Evolutionary conservation across 2,888 invertebrate genomes (phyloP), one percentile per base, ranked within the genome.

Genomic region (Hyposoter didymator): DNA sequence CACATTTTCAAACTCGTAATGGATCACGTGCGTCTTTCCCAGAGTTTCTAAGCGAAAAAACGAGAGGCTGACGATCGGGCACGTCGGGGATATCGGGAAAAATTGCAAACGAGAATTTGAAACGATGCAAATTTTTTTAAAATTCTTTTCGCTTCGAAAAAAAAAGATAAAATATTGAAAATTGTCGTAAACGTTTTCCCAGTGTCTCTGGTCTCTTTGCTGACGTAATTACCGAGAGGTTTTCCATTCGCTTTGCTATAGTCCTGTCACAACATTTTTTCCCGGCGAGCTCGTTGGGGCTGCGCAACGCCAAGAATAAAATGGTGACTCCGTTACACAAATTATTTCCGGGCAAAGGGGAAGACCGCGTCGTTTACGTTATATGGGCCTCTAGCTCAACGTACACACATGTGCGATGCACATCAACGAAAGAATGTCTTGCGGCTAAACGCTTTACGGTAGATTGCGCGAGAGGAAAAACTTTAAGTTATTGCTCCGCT

Each of bases 371-470:
- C 74, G 55, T 35, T 35, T 59, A 67, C 73, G 66, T 73, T 76
- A 49, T 67, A 39, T n/a, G 22, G n/a, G 59, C n/a, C n/a, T 22
- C 17, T 64, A 39, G 22, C 32, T 19, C 14, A 47, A 45, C 35
- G 8, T 43, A 52, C 28, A 72, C 69, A 67, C 74, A 59, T 32
- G 17, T 66, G 55, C 47, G 67, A 74, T 59, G 79, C 80, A 78
- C 83, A 85, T 85, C 80, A 85, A 80, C 59, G 73, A 81, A 86
- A 86, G 85, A 86, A 86, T 86, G 62, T 81, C 80, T 73, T n/a
- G 78, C 67, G 76, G 84, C 79, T 76, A 75, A 84, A 84, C 84
- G 80, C 80, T 84, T 80, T 80, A 76, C 80, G 70, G 79, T 79
- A 70, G 59, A 84, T 59, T 72, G n/a, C n/a, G n/a, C n/a, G 73